Percentiles rank a stretch among this genome's conserved stretches.
These are phyloP conservation scores for Halcyon smyrnensis DNA, from an alignment of 2,797 vertebrate genomes.

Conservation along the genomic window DNA sequence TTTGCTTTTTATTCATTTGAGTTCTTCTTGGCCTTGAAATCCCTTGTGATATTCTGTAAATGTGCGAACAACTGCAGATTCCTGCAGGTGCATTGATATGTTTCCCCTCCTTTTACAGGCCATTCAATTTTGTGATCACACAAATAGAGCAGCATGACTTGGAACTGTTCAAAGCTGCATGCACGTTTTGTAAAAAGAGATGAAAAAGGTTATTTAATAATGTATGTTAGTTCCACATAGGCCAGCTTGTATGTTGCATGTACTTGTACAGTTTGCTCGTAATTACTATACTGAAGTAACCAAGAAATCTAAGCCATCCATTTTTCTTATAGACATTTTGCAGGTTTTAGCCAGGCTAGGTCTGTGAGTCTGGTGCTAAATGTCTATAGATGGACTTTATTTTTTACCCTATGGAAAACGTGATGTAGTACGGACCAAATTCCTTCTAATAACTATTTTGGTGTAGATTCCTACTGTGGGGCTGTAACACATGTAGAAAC, in stretches of 20 bases:
- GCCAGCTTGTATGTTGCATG: conserved; percentile 99
- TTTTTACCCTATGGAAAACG: conserved; percentile 85
- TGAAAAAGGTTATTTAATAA: conserved; percentile 85
- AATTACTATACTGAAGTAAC: conserved; percentile 94
- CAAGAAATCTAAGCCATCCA: conserved; percentile 98
- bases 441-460: conserved; percentile 88
- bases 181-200: conserved; percentile 92
- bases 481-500: conserved; percentile 85
- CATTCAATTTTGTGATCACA: conserved; percentile 84
- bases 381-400: conserved; percentile 90
- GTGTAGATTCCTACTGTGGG: conserved; percentile 89
- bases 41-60: conserved; percentile 84
- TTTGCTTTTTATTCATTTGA: conserved; percentile 81
- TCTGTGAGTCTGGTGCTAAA: conserved; percentile 89
- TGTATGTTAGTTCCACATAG: conserved; percentile 97
- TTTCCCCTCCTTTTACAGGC: conserved; percentile 83
- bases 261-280: conserved; percentile 99
- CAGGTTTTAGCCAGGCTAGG: conserved; percentile 85
- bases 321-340: conserved; percentile 90
- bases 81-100: conserved; percentile 79
- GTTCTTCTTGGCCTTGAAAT: conserved; percentile 82
- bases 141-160: conserved; percentile 91
- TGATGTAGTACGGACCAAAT: conserved; percentile 87
- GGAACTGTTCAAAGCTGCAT: conserved; percentile 95
- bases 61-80: conserved; percentile 83